Evolutionary conservation across 92 coral and sea anemone genomes (phyloP).

Genomic region (Meandrina meandrites): DNA sequence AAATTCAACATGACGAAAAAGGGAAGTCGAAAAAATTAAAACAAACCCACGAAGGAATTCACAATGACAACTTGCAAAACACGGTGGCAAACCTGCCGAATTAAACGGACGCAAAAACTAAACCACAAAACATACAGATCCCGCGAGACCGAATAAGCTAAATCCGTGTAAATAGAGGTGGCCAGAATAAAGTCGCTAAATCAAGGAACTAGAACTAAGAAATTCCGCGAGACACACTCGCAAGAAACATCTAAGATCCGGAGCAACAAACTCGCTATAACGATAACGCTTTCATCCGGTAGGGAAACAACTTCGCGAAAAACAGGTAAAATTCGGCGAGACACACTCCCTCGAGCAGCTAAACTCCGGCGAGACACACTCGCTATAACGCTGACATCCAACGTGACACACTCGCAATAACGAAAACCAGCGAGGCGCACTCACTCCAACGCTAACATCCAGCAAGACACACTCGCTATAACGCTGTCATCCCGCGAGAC

Average conservation of each 20-base stretch:
- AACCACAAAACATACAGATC: not conserved
- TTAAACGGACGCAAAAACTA: not conserved
- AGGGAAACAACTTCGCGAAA: not conserved
- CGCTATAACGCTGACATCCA: not conserved
- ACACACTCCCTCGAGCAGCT: not conserved
- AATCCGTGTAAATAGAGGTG: not conserved
- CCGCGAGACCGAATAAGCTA: not conserved
- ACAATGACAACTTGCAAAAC: not conserved
- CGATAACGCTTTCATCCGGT: not conserved
- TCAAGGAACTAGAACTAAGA: not conserved
- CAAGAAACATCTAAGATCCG: not conserved
- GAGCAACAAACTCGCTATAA: not conserved
- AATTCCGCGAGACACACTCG: not conserved
- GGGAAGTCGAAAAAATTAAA: too few relatives aligned
- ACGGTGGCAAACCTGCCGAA: not conserved
- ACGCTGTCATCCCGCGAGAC: slow-evolving; percentile 5
- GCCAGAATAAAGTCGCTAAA: too few relatives aligned
- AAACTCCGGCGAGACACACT: not conserved
- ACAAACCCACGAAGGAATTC: too few relatives aligned
- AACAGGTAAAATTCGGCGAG: not conserved
- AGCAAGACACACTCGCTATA: not conserved
- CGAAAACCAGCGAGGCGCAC: too few relatives aligned
- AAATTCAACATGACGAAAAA: too few relatives aligned
- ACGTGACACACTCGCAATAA: too few relatives aligned
- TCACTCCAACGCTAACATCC: too few relatives aligned